These are phyloP conservation scores for Tetranychus urticae DNA, from an alignment of 1,140 invertebrate genomes.

Conservation along the genomic window DNA sequence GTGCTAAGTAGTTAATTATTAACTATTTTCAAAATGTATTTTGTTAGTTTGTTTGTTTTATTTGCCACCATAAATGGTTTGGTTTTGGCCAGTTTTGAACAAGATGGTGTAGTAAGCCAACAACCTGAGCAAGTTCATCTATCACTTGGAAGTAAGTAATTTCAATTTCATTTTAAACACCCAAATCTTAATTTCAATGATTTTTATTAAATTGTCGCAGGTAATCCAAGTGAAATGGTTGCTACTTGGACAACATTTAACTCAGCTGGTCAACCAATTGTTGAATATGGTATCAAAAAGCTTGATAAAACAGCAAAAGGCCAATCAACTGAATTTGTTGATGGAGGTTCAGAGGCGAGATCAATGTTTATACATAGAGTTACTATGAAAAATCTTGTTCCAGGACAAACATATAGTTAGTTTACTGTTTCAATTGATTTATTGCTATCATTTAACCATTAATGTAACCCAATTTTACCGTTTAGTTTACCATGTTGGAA, in stretches of 20 bases:
- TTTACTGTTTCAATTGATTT: constrained; percentile 10
- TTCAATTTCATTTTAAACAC: neutral
- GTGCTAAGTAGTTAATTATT: too few species aligned
- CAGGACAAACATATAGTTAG: constrained; percentile 36
- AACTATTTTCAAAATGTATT: too few species aligned
- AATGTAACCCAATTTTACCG: neutral
- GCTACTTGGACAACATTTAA: constrained; percentile 71
- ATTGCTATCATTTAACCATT: neutral
- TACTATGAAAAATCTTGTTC: constrained; percentile 28
- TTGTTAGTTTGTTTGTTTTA: too few species aligned
- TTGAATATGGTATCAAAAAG: constrained; percentile 44
- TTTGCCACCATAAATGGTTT: too few species aligned
- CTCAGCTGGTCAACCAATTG: constrained; percentile 37
- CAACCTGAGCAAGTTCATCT: constrained; percentile 8
- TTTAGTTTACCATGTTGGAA: constrained; percentile 10
- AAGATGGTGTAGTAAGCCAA: neutral
- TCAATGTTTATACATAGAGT: constrained; percentile 59
- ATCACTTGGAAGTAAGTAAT: constrained; percentile 7
- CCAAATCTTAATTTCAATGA: neutral
- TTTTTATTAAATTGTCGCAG: constrained; percentile 20
- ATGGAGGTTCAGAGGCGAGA: constrained; percentile 33
- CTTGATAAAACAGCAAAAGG: constrained; percentile 31
- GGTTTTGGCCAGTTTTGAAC: too few species aligned
- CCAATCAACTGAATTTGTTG: constrained; percentile 38
- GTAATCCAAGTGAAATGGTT: constrained; percentile 39